Percentiles rank a stretch among this genome's conserved stretches.
These are phyloP conservation scores for Pterostichus niger DNA, from an alignment of 2,888 invertebrate species.

Conservation along the genomic window DNA sequence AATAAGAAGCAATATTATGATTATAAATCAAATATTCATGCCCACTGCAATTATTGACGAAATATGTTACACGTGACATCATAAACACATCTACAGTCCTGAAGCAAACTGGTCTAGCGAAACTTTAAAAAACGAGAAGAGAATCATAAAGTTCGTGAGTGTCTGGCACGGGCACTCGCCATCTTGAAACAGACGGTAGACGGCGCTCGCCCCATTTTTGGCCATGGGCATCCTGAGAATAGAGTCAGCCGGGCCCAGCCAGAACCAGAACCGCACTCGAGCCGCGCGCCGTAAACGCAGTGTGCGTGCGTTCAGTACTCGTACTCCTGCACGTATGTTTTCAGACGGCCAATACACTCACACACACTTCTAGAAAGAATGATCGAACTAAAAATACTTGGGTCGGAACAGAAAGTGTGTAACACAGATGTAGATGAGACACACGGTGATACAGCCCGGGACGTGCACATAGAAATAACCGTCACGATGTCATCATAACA, in stretches of 20 bases:
- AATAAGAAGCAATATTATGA: no score
- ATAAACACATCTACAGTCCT: no score
- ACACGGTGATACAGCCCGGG: slow-evolving; percentile 6
- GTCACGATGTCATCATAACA: slow-evolving; percentile 1
- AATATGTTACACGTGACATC: no score
- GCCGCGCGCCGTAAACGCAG: slow-evolving; percentile 62
- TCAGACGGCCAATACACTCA: slow-evolving; percentile 29
- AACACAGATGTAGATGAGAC: slow-evolving; percentile 18
- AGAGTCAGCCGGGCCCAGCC: slow-evolving; percentile 71
- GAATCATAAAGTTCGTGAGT: neutral
- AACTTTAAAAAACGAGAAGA: no score
- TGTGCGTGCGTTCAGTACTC: neutral
- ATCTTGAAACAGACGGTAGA: slow-evolving; percentile 67
- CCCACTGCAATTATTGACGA: no score
- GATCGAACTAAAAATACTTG: slow-evolving; percentile 32
- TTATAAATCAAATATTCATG: no score
- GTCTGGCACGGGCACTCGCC: slow-evolving; percentile 36
- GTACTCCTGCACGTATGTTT: slow-evolving; percentile 7
- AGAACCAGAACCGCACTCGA: slow-evolving; percentile 71
- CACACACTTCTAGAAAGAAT: slow-evolving; percentile 44
- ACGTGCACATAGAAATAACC: neutral
- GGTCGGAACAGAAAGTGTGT: slow-evolving; percentile 21
- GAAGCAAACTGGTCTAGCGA: no score
- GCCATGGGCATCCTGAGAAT: slow-evolving; percentile 74
- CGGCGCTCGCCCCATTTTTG: slow-evolving; percentile 75